Evolutionary conservation across 2,888 invertebrate species (phyloP).

Genomic region (Portevinia maculata): DNA sequence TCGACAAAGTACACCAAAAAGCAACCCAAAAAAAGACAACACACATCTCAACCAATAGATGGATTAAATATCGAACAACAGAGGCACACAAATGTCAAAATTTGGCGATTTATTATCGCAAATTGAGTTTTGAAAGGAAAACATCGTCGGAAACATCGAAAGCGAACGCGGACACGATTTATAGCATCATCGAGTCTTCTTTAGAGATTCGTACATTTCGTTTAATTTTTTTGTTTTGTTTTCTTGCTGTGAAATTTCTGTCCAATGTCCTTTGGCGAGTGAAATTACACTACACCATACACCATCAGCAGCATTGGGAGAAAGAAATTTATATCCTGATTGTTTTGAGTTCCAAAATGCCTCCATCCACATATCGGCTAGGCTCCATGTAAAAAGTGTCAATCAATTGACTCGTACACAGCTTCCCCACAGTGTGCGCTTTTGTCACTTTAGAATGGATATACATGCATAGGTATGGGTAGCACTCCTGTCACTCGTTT

Average conservation of each 20-base stretch:
- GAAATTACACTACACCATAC: slow-evolving; percentile 61
- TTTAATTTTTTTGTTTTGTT: slow-evolving; percentile 9
- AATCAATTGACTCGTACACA: slow-evolving; percentile 68
- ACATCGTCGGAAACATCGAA: slow-evolving; percentile 55
- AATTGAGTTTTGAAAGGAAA: slow-evolving; percentile 72
- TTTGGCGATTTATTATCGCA: slow-evolving; percentile 74
- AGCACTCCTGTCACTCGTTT: slow-evolving; percentile 13
- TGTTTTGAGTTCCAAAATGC: slow-evolving; percentile 43
- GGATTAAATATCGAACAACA: slow-evolving; percentile 70
- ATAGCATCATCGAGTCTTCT: slow-evolving; percentile 41
- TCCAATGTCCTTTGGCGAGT: slow-evolving; percentile 55
- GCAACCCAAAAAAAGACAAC: slow-evolving; percentile 18
- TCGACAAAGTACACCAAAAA: slow-evolving; percentile 38
- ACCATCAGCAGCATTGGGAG: not conserved
- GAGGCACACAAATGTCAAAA: slow-evolving; percentile 71
- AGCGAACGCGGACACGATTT: slow-evolving; percentile 63
- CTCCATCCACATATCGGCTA: slow-evolving; percentile 18
- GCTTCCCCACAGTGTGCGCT: slow-evolving; percentile 8
- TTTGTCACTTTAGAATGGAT: slow-evolving; percentile 3
- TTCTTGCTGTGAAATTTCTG: slow-evolving; percentile 22
- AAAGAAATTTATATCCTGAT: slow-evolving; percentile 71
- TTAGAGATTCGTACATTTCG: slow-evolving; percentile 10
- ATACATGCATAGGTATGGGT: not conserved
- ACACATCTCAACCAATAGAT: slow-evolving; percentile 60
- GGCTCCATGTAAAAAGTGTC: slow-evolving; percentile 69